Percentiles rank a stretch among this genome's conserved stretches.
These are phyloP conservation scores for Ctenoplectra terminalis DNA, from an alignment of 1,140 invertebrate genomes.

Conservation along the genomic window DNA sequence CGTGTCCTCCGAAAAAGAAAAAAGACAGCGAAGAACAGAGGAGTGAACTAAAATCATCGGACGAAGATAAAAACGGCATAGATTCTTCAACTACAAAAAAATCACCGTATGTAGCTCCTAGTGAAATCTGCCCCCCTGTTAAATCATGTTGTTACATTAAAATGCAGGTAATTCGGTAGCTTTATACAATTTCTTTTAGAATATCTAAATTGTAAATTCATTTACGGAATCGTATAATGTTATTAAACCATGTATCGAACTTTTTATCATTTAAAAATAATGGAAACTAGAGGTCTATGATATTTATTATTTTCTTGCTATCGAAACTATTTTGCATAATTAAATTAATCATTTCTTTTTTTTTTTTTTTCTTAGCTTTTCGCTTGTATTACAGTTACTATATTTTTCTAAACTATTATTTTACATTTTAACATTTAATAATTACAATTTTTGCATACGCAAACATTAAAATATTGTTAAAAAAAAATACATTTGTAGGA, in stretches of 20 bases:
- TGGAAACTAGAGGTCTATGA: too few species aligned
- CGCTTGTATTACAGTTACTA: too few species aligned
- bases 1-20: slow-evolving; percentile 45
- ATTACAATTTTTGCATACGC: not conserved
- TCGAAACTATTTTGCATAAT: not conserved
- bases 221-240: not conserved
- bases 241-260: too few species aligned
- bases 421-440: not conserved
- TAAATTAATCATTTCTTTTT: too few species aligned
- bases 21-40: slow-evolving; percentile 6
- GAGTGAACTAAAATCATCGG: not conserved
- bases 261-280: too few species aligned
- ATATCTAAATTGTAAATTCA: not conserved
- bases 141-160: slow-evolving; percentile 63
- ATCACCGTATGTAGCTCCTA: slow-evolving; percentile 1
- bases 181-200: too few species aligned
- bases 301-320: not conserved
- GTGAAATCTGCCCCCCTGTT: slow-evolving; percentile 30
- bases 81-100: slow-evolving; percentile 8
- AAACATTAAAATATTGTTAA: not conserved
- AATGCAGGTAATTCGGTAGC: slow-evolving; percentile 65
- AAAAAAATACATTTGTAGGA: slow-evolving; percentile 51
- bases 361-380: too few species aligned
- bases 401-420: not conserved
- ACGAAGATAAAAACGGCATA: not conserved